A percentile compares a stretch with the other conserved stretches of the same genome.
These are phyloP conservation scores for Knipowitschia caucasica DNA, from an alignment of 2,797 vertebrate genomes.

Conservation along the genomic window DNA sequence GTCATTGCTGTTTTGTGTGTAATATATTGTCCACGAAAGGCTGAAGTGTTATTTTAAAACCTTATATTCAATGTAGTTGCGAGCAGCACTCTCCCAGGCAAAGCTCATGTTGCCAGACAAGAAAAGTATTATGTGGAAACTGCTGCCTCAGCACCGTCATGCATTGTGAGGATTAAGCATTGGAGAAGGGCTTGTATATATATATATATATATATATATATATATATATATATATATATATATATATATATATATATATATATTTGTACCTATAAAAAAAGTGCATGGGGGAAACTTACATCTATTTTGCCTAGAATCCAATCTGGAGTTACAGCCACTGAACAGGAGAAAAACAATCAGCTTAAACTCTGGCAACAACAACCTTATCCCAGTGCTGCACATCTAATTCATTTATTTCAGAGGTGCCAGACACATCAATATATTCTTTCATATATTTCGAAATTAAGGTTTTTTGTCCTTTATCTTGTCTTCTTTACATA, in stretches of 20 bases:
- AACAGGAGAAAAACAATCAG: conserved; percentile 46
- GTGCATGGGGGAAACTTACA: conserved; percentile 53
- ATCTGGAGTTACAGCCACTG: conserved; percentile 53
- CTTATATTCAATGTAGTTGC: conserved; percentile 19
- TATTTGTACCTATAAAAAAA: no score
- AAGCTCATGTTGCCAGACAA: conserved; percentile 28
- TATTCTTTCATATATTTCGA: conserved; percentile 28
- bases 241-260: no score
- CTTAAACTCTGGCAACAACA: conserved; percentile 29
- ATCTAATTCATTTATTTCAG: conserved; percentile 40
- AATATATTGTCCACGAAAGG: conserved; percentile 17
- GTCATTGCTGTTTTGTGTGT: conserved; percentile 17
- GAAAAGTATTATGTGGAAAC: conserved; percentile 36
- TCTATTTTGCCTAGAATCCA: conserved; percentile 46
- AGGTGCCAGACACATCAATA: conserved; percentile 43
- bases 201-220: no score
- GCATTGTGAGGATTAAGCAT: conserved; percentile 54
- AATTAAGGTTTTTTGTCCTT: conserved; percentile 10
- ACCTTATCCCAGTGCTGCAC: conserved; percentile 18
- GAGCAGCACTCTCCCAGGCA: not conserved
- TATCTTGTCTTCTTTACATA: not conserved
- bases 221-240: no score
- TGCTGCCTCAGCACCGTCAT: conserved; percentile 49
- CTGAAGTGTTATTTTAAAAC: not conserved
- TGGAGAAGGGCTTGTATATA: conserved; percentile 34